Conservation (phyloP, 2,888 invertebrate species). For the Erebia palarica region DNA sequence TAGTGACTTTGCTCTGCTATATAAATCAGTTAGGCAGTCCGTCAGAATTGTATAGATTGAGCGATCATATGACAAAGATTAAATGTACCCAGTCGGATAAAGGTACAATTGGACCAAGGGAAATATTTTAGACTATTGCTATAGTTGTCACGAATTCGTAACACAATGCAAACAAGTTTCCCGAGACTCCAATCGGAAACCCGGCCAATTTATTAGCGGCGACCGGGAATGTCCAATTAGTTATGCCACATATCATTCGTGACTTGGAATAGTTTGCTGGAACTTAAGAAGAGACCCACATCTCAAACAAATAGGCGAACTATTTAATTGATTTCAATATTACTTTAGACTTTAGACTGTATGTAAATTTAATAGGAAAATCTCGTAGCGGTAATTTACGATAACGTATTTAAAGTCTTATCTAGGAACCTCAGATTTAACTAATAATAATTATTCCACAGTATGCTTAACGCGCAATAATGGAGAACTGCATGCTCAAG, state of each 20-base stretch:
- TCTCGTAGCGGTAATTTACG: background rate
- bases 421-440: too few species aligned
- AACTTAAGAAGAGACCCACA: slow-evolving; percentile 31
- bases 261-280: slow-evolving; percentile 39
- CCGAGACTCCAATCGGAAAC: slow-evolving; percentile 53
- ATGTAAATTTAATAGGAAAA: background rate
- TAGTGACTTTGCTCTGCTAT: too few species aligned
- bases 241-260: slow-evolving; percentile 48
- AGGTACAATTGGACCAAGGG: background rate
- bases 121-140: background rate
- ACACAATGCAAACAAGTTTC: slow-evolving; percentile 23
- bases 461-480: too few species aligned
- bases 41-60: too few species aligned
- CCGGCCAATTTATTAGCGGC: slow-evolving; percentile 60
- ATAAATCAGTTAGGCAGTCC: too few species aligned
- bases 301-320: slow-evolving; percentile 21
- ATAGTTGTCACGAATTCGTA: slow-evolving; percentile 1
- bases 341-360: background rate
- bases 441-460: too few species aligned
- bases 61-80: background rate
- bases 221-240: slow-evolving; percentile 51
- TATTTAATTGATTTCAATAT: slow-evolving; percentile 30
- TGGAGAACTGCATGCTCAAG: too few species aligned
- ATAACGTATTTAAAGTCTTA: too few species aligned
- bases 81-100: background rate